Percentiles rank a stretch among this genome's conserved stretches.
Evolutionary conservation across 2,888 invertebrate genomes (phyloP).

Genomic region (Catonia carolina): DNA sequence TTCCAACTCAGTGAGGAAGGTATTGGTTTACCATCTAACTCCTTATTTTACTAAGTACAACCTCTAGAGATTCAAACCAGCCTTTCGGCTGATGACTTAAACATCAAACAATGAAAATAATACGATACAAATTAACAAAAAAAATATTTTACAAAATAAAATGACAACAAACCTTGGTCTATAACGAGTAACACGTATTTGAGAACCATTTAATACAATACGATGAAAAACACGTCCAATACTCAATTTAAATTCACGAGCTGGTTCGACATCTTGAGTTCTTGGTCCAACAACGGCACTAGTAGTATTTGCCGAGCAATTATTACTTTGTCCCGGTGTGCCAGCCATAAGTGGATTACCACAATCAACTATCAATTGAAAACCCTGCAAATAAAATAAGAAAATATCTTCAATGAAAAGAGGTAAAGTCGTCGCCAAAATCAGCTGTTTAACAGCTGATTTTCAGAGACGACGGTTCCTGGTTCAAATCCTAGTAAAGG

Average conservation of each 20-base stretch:
- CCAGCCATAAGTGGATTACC: conserved; percentile 33
- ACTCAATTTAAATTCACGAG: conserved; percentile 77
- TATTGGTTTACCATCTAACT: no score
- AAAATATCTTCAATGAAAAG: neutral
- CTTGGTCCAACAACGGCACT: conserved; percentile 43
- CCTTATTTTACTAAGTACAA: no score
- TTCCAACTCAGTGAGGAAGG: no score
- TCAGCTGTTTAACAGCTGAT: no score
- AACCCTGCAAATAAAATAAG: conserved; percentile 66
- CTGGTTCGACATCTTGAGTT: conserved; percentile 48
- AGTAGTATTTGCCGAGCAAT: conserved; percentile 30
- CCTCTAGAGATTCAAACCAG: no score
- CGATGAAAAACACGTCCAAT: conserved; percentile 94
- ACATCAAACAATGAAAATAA: no score
- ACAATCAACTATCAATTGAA: conserved; percentile 65
- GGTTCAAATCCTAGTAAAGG: no score
- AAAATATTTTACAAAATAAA: no score
- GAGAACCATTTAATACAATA: conserved; percentile 68
- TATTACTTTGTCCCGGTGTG: conserved; percentile 38
- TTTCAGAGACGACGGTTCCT: no score
- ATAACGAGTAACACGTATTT: conserved; percentile 90
- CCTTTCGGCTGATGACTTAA: no score
- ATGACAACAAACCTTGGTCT: conserved; percentile 64
- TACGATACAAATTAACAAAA: no score
- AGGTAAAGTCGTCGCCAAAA: no score